Base-by-base conservation (phyloP, 1,140 invertebrate genomes). In the Gyrodactylus salaris region DNA sequence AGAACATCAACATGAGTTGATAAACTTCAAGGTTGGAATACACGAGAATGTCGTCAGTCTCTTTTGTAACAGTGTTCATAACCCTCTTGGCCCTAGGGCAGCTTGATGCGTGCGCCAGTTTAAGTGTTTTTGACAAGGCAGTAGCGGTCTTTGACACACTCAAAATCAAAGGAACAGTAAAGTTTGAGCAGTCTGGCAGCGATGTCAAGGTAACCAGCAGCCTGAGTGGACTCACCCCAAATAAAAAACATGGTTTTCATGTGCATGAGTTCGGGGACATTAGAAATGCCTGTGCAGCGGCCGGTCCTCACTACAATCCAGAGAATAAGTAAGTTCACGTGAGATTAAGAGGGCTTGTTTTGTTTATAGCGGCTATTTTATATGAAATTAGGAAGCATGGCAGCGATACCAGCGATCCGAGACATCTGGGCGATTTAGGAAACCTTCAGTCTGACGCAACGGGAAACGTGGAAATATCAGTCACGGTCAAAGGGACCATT, bases 371-470 rank as follows among this genome's bases (percentile, higher is more conserved):
- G 70, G 69, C 74, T 76, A 0, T 77, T 77, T 71, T 68, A 76
- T 70, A 70, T 76, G 2, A 26, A 77, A 68, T 77, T 77, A 73
- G 74, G 72, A n/a, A 68, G 70, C 26, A 73, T 25, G 72, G 72
- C 1, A 73, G 70, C 20, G 27, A 75, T 0, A 70, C 69, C 24
- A 75, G 72, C 73, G 54, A 73, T 26, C 77, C 78, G 71, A 76
- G 73, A 76, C 92, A 96, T 80, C 85, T 87, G 76, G 92, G 92
- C 23, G 92, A 96, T 79, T 84, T 96, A 68, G 91, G 91, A 26
- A 96, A 95, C 79, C 85, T 95, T 72, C 82, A 84, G 74, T 88
- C 89, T 70, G 83, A 82, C 70, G 81, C 78, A 73, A 82, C 85
- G 79, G 88, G 88, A 7, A 82, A 86, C 1, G 88, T 89, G 23